These are phyloP conservation scores for Echeneis naucrates DNA, from an alignment of 2,797 vertebrate species.

Conservation along the genomic window DNA sequence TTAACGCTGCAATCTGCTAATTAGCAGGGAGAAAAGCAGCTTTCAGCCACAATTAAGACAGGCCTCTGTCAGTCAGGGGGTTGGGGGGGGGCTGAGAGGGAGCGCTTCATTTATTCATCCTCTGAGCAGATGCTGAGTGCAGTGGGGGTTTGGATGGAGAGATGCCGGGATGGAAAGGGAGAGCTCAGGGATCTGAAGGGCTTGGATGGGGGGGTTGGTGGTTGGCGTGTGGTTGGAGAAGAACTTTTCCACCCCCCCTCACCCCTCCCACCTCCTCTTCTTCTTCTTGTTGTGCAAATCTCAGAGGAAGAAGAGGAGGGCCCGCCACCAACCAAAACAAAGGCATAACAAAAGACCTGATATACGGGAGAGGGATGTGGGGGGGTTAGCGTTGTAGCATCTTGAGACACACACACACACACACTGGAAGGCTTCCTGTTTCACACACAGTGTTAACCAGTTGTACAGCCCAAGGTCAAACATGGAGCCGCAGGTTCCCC, in stretches of 20 bases:
- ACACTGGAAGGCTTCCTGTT: constrained; percentile 28
- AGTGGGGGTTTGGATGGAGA: constrained; percentile 75
- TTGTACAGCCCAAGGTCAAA: constrained; percentile 70
- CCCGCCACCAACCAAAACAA: constrained; percentile 49
- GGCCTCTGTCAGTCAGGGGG: constrained; percentile 82
- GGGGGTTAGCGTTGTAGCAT: constrained; percentile 9
- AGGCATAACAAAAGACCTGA: constrained; percentile 62
- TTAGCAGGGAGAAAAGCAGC: constrained; percentile 85
- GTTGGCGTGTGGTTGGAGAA: constrained; percentile 53
- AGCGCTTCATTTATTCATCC: constrained; percentile 85
- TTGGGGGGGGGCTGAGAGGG: constrained; percentile 13
- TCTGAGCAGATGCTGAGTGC: constrained; percentile 83
- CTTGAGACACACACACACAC: constrained; percentile 15
- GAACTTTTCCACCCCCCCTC: constrained; percentile 47
- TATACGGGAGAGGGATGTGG: background rate
- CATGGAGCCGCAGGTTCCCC: constrained; percentile 36
- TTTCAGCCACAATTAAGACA: constrained; percentile 87
- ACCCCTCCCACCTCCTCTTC: background rate
- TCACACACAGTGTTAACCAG: constrained; percentile 57
- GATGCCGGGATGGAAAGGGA: constrained; percentile 60
- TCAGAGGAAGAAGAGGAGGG: constrained; percentile 54
- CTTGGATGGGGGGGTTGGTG: constrained; percentile 25
- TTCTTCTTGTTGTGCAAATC: constrained; percentile 44
- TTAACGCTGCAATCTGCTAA: constrained; percentile 90
- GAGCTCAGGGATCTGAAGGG: constrained; percentile 63